These are phyloP conservation scores for Orthosia incerta DNA, from an alignment of 2,888 invertebrate species.

Conservation along the genomic window DNA sequence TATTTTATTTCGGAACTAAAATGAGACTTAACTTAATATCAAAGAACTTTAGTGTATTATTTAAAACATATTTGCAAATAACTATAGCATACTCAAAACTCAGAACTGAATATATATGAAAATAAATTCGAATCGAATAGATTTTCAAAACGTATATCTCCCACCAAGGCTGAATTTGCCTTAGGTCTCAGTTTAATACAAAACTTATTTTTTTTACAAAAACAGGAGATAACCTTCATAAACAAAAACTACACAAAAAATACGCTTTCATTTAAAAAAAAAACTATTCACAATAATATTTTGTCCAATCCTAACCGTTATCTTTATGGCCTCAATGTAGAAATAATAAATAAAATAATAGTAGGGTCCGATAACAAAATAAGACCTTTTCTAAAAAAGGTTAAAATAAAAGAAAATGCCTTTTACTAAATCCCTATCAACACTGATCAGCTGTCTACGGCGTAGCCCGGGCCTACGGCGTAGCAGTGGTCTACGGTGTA, in stretches of 20 bases:
- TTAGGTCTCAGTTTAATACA: neutral
- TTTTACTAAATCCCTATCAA: constrained; percentile 20
- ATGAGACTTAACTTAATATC: neutral
- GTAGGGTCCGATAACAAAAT: neutral
- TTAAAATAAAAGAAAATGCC: constrained; percentile 28
- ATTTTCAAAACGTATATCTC: neutral
- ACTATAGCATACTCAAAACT: too few species aligned
- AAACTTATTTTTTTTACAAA: neutral
- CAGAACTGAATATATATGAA: too few species aligned
- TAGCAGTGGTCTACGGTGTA: constrained; percentile 42
- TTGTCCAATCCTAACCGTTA: constrained; percentile 23
- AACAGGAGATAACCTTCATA: constrained; percentile 4
- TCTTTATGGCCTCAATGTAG: constrained; percentile 25
- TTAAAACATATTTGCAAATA: too few species aligned
- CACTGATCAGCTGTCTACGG: constrained; percentile 36
- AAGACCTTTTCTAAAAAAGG: constrained; percentile 8
- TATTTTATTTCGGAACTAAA: neutral
- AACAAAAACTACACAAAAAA: neutral
- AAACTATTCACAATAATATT: constrained; percentile 5
- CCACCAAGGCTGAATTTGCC: neutral
- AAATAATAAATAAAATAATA: constrained; percentile 26
- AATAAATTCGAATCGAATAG: too few species aligned
- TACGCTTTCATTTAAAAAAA: constrained; percentile 16
- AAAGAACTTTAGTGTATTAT: neutral
- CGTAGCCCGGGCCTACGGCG: constrained; percentile 45